Percentiles rank a stretch among this genome's conserved stretches.
These are phyloP conservation scores for Caenorhabditis tropicalis DNA, from an alignment of 1,140 invertebrate genomes.

Conservation along the genomic window DNA sequence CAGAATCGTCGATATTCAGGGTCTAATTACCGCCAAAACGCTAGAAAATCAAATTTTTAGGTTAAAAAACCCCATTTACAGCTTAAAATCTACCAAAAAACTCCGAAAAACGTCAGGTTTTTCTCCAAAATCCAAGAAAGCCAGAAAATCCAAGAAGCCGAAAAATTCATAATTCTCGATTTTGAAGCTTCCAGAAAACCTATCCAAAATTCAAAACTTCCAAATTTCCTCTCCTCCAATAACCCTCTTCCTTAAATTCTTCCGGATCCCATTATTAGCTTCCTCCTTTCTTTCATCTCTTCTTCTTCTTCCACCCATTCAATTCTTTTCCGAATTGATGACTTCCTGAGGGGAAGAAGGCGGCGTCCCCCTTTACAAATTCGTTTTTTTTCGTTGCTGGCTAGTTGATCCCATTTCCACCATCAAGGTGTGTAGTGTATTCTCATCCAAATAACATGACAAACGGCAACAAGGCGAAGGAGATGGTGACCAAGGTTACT, in stretches of 20 bases:
- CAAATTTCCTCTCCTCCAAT: not conserved
- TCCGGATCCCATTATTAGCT: not conserved
- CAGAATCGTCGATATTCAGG: too few species aligned
- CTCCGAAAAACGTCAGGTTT: too few species aligned
- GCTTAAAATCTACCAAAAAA: not conserved
- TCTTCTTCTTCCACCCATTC: too few species aligned
- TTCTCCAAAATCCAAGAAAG: too few species aligned
- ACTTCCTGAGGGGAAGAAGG: not conserved
- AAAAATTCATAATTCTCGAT: too few species aligned
- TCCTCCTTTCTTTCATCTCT: not conserved
- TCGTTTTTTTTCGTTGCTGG: too few species aligned
- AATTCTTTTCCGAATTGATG: not conserved
- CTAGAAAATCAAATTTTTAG: not conserved
- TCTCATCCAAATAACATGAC: too few species aligned
- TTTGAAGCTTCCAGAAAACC: too few species aligned
- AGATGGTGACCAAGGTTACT: not conserved
- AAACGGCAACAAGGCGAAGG: slow-evolving; percentile 18
- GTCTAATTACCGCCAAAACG: not conserved
- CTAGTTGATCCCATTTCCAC: too few species aligned
- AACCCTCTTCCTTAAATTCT: not conserved
- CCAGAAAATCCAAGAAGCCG: too few species aligned
- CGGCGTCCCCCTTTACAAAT: not conserved
- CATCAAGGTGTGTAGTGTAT: not conserved
- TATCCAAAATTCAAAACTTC: too few species aligned
- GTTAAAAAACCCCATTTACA: too few species aligned